Evolutionary conservation across 1,140 invertebrate genomes (phyloP), one percentile per base, ranked within the genome.

Genomic region (Drosophila yakuba): DNA sequence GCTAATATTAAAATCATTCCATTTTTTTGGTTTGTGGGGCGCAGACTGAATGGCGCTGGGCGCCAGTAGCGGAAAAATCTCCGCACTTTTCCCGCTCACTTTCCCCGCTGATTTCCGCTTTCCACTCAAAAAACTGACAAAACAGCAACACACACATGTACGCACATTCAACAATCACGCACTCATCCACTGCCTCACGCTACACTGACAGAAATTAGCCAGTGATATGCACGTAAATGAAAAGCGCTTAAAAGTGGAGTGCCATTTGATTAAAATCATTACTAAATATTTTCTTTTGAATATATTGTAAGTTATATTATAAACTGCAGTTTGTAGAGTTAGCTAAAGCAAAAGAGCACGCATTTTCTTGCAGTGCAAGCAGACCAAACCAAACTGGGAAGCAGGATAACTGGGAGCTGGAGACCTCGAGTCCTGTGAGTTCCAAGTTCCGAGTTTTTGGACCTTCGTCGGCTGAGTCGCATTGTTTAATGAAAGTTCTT

Each of bases 401-500:
- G 20, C 20, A 20, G 50, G 10, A 38, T 14, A 5, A n/a, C 20
- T 12, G 25, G 38, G n/a, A 43, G 15, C 8, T 17, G 23, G 10
- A 25, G 17, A n/a, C 32, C 59, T 0, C 14, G 25, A 47, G 58
- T 67, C 36, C 60, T 59, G 28, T 32, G 25, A n/a, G 17, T 17
- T 17, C 17, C 17, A 17, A 17, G 17, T 32, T 23, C 28, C 41
- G 32, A 52, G 47, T 51, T 68, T 66, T 68, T 68, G 60, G 73
- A 66, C 71, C 61, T 55, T 67, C 59, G 78, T 64, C 59, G 78
- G 66, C 71, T 69, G 72, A 58, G 80, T 80, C 84, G 83, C 83
- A 89, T 88, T 88, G 83, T 88, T 88, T 88, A 88, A 88, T 88
- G 83, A 88, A 88, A 88, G 83, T 89, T 89, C 84, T 89, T 89